Evolutionary conservation across 1,140 invertebrate genomes (phyloP), one percentile per base, ranked within the genome.

Genomic region (Penaeus chinensis): DNA sequence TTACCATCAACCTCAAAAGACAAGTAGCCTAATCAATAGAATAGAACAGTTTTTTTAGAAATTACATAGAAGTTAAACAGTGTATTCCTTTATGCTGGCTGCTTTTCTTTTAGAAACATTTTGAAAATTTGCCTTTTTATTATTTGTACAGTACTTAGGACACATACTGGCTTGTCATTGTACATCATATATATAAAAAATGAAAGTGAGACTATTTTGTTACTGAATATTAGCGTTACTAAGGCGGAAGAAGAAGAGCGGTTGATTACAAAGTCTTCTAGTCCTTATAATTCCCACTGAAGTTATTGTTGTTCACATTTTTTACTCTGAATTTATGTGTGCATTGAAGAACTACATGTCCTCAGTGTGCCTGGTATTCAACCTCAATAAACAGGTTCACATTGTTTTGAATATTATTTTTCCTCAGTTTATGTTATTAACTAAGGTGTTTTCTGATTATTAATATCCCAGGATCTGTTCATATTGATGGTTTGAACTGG

Each of bases 221-320:
- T 88, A 88, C 87, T 76, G 82, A 84, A 84, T 88, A 88, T 88
- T 88, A 88, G 87, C 82, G 54, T 88, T 88, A 82, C 62, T 80
- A 82, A 87, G 86, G 82, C 77, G 24, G 87, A 87, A 82, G 87
- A 42, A 87, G 85, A 88, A 84, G 87, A 79, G 87, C 82, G 76
- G 82, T 79, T 84, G 87, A 88, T 88, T 88, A 84, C 74, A 79
- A 79, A 84, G 87, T 88, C 87, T 88, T 88, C 87, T 88, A 88
- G 87, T 88, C 87, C 87, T 88, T 88, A 84, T 78, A 84, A 87
- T 84, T 88, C 87, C 87, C 87, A 88, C 87, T 87, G 79, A 84
- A 84, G 87, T 88, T 79, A 84, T 84, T 84, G 87, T 88, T 88
- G 87, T 88, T 88, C 87, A 88, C 81, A 88, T 88, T 88, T 88